Percentiles rank a stretch among this genome's conserved stretches.
Evolutionary conservation across 2,797 vertebrate species (phyloP).

Genomic region (Neosalanx taihuensis): DNA sequence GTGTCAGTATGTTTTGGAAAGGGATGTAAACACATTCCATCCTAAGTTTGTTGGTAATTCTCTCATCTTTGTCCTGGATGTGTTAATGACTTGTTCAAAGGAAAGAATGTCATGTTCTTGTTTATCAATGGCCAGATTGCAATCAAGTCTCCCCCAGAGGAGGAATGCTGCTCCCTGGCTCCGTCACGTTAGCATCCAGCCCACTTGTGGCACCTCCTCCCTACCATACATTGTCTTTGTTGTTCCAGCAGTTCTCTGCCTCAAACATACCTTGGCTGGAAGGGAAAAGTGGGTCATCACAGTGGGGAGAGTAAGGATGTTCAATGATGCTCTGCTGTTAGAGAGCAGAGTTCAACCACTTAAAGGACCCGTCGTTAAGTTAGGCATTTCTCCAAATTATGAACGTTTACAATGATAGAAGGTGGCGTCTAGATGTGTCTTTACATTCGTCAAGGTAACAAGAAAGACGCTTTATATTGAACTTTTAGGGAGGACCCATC

Average conservation of each 20-base stretch:
- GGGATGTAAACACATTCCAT: slow-evolving; percentile 39
- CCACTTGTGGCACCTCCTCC: not conserved
- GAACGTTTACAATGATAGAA: too few species aligned
- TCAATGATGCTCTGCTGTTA: not conserved
- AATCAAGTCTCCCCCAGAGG: not conserved
- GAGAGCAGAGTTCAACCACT: slow-evolving; percentile 1
- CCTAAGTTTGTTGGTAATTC: slow-evolving; percentile 17
- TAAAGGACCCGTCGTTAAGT: not conserved
- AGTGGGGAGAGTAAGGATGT: not conserved
- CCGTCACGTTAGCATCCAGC: too few species aligned
- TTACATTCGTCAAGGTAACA: too few species aligned
- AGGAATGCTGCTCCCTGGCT: not conserved
- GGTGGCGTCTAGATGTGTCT: too few species aligned
- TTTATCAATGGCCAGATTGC: slow-evolving; percentile 31
- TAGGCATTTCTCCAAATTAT: too few species aligned
- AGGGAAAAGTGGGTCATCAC: not conserved
- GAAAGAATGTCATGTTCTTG: slow-evolving; percentile 39
- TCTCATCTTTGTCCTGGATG: slow-evolving; percentile 34
- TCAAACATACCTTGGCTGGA: too few species aligned
- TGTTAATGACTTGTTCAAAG: slow-evolving; percentile 43
- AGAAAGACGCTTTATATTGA: too few species aligned
- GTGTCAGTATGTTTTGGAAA: slow-evolving; percentile 21
- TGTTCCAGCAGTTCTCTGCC: too few species aligned
- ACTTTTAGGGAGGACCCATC: too few species aligned
- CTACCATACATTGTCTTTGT: not conserved